Conservation (phyloP, 1,140 invertebrate species). For the Lamellibrachia luymesi region DNA sequence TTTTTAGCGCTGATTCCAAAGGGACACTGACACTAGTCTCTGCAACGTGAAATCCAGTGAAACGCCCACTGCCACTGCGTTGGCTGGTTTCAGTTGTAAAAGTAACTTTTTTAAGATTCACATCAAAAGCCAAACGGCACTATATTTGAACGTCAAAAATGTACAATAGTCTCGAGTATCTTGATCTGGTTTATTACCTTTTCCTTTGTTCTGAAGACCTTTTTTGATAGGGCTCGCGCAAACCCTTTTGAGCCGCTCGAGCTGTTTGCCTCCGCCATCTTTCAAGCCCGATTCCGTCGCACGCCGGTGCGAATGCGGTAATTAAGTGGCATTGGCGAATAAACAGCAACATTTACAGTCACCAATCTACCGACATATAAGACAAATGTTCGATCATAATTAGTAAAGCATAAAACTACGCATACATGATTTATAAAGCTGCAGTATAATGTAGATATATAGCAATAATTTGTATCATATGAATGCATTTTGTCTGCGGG, state of each 20-base stretch:
- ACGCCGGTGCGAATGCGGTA: background rate
- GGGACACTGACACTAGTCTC: background rate
- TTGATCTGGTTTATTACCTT: background rate
- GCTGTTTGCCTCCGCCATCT: background rate
- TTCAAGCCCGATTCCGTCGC: background rate
- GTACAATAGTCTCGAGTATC: background rate
- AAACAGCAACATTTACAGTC: background rate
- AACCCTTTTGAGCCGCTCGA: background rate
- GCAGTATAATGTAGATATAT: background rate
- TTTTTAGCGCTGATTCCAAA: background rate
- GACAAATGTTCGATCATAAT: background rate
- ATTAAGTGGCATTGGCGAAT: background rate
- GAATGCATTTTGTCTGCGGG: background rate
- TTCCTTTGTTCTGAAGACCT: background rate
- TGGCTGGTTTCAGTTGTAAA: background rate
- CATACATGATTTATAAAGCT: background rate
- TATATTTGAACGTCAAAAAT: background rate
- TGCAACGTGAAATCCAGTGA: background rate
- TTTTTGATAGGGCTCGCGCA: background rate
- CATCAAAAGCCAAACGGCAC: background rate
- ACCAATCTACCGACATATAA: background rate
- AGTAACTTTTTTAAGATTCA: background rate
- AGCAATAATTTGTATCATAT: constrained; percentile 1
- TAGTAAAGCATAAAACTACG: background rate
- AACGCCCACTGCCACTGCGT: background rate